Base-by-base conservation (phyloP, 2,888 invertebrate species). In the Oxycera nigricornis region DNA sequence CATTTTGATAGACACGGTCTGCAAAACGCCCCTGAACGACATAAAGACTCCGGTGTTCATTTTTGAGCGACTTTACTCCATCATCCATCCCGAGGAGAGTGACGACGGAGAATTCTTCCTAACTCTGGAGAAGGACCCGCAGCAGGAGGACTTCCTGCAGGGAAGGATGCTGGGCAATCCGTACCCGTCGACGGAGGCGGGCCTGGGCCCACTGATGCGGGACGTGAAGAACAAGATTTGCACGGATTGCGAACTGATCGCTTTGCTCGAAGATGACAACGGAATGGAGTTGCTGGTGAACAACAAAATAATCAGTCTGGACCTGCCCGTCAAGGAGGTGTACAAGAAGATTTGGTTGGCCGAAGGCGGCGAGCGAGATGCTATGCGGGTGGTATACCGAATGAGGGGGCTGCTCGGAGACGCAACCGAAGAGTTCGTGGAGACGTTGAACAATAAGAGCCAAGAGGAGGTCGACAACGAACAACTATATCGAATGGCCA, bases 161-260 rank as follows among this genome's bases (percentile, higher is more conserved):
- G 95, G 97, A 6, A 91, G 98, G 41, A 98, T 98, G 98, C 88
- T 97, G 80, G 98, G 98, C 67, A 99, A 98, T 87, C 98, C 98
- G 0, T 99, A 98, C 87, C 96, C 95, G 74, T 96, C 95, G 35
- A 88, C 91, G 31, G 98, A 98, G 83, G 91, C 94, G 0, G 98
- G 97, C 6, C 89, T 99, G 80, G 98, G 98, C 0, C 98, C 98
- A 0, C 87, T 98, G 11, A 98, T 99, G 98, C 89, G 98, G 46
- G 97, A 99, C 84, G 95, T 99, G 9, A 99, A 99, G 86, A 98
- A 99, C 86, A 98, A 98, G 87, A 98, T 98, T 79, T 97, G 96
- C 82, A 94, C 94, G 61, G 98, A 99, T 86, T 98, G 98, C 85
- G 98, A 99, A 83, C 88, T 99, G 75, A 96, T 99, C n/a, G 98